Evolutionary conservation across 1,140 invertebrate species (phyloP).

Genomic region (Antheraea pernyi): DNA sequence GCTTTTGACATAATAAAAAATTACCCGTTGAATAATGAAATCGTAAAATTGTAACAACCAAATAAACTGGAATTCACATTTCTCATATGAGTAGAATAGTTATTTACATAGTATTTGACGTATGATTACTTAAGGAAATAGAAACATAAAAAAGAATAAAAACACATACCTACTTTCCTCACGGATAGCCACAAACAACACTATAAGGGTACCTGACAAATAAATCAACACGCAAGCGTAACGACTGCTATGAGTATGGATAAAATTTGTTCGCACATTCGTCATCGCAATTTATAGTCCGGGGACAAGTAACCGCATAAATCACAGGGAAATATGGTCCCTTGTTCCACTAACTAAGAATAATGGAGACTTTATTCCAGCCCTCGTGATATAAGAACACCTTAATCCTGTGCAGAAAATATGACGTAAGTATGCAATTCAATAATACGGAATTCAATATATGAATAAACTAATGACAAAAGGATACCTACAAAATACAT

Average conservation of each 20-base stretch:
- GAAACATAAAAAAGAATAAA: neutral
- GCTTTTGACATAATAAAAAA: too few relatives aligned
- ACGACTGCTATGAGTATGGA: conserved; percentile 8
- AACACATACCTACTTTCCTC: neutral
- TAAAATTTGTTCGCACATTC: conserved; percentile 21
- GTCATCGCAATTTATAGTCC: conserved; percentile 22
- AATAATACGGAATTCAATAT: too few relatives aligned
- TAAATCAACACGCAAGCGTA: conserved; percentile 14
- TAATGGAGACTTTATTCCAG: neutral
- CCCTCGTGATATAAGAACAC: neutral
- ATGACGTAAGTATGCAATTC: neutral
- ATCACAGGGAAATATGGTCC: conserved; percentile 18
- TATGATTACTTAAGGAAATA: neutral
- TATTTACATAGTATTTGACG: too few relatives aligned
- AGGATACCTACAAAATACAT: too few relatives aligned
- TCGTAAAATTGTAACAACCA: too few relatives aligned
- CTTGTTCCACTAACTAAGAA: neutral
- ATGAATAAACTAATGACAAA: too few relatives aligned
- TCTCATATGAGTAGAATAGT: too few relatives aligned
- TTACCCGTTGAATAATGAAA: too few relatives aligned
- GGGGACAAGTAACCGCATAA: conserved; percentile 10
- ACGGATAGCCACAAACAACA: neutral
- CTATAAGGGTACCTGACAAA: neutral
- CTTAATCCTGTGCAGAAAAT: neutral
- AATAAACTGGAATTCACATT: too few relatives aligned